Evolutionary conservation across 2,113 vertebrate genomes (phyloP).

Genomic region (Falco punctatus): DNA sequence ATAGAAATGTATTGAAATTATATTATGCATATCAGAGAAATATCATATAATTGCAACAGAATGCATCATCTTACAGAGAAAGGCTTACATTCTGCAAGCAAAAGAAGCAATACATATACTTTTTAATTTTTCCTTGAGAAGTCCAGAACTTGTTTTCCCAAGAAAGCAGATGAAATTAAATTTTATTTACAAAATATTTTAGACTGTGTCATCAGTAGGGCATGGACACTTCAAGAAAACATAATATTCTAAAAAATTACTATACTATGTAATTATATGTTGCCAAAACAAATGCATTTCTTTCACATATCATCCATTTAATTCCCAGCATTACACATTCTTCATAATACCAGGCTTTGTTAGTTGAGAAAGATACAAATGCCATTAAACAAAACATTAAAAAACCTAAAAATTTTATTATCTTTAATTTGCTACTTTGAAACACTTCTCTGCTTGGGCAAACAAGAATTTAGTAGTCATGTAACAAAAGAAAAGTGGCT

Average conservation of each 20-base stretch:
- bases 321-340: not conserved
- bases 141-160: not conserved
- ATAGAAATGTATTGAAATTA: not conserved
- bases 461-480: conserved; percentile 75
- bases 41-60: not conserved
- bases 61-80: not conserved
- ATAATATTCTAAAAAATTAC: not conserved
- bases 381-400: conserved; percentile 12
- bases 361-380: not conserved
- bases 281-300: conserved; percentile 24
- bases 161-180: not conserved
- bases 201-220: not conserved
- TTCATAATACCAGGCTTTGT: not conserved
- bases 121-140: not conserved
- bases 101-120: not conserved
- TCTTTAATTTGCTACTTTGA: conserved; percentile 70
- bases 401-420: conserved; percentile 21
- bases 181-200: conserved; percentile 19
- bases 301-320: not conserved
- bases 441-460: conserved; percentile 52
- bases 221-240: not conserved
- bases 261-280: not conserved
- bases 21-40: not conserved
- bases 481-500: conserved; percentile 73
- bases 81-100: not conserved